Base-by-base conservation (phyloP, 2,113 vertebrate genomes). In the Clupea harengus region DNA sequence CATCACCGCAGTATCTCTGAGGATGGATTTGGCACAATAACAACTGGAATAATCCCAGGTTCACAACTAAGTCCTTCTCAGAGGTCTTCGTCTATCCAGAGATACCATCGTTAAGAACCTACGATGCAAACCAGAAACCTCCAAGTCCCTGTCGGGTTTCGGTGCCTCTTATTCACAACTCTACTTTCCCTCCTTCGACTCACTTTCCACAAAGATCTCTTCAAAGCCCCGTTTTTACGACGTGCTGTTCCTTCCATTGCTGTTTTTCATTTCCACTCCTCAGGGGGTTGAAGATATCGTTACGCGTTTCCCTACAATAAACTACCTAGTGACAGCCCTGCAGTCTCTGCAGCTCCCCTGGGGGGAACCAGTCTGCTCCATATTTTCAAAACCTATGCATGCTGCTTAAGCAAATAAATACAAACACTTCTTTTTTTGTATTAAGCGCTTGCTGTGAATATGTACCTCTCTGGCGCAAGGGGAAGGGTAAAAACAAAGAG, bases 291-390 rank as follows among this genome's bases (percentile, higher is more conserved):
- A 45, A 75, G 57, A 86, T 91, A 87, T 83, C 85, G 83, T 91
- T 90, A 75, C 83, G 91, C 91, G 87, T 93, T 90, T 92, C 87
- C 91, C 91, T 92, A 92, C 92, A 92, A 91, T 91, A 90, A 93
- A 94, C 84, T 84, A 82, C 28, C 72, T 78, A 78, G 72, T 78
- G 72, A 13, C 72, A 78, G 32, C 32, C 28, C 10, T 64, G 88
- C 87, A 86, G 90, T 91, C 90, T 82, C 86, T 85, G 88, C 15
- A 80, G 90, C 28, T 89, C 90, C 92, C 92, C 86, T 22, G 86
- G 91, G 89, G 89, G 89, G 88, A 82, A 54, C 47, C 80, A 82
- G 86, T 87, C 90, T 91, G 89, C 88, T 91, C 86, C 89, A 78
- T 86, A 82, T 88, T 88, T 89, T 90, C 88, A 83, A 89, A 91